Conservation (phyloP, 2,888 invertebrate genomes). For the Bursaphelenchus okinawaensis region DNA sequence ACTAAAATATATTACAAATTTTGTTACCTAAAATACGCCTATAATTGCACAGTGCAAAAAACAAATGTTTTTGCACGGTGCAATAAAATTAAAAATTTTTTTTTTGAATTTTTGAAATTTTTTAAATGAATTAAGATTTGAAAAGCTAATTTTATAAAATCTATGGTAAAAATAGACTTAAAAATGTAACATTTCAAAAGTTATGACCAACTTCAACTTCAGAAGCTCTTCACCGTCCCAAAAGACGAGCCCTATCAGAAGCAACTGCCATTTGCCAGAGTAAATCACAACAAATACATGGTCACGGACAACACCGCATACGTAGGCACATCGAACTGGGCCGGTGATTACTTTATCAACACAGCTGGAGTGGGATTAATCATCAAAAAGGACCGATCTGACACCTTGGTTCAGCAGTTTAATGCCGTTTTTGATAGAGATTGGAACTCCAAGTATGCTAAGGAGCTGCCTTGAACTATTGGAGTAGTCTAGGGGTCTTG, state of each 20-base stretch:
- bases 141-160: no score
- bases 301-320: slow-evolving; percentile 87
- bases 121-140: no score
- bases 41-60: no score
- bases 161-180: no score
- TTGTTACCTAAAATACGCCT: no score
- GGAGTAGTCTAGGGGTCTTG: no score
- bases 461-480: not conserved
- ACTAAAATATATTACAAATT: no score
- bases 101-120: no score
- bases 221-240: slow-evolving; percentile 30
- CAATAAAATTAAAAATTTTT: no score
- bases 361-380: slow-evolving; percentile 72
- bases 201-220: no score
- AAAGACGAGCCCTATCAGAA: slow-evolving; percentile 9
- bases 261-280: slow-evolving; percentile 65
- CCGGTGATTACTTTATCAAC: slow-evolving; percentile 84
- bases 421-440: slow-evolving; percentile 43
- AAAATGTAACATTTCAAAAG: no score
- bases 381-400: slow-evolving; percentile 3
- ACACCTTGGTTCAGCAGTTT: slow-evolving; percentile 23
- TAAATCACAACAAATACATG: slow-evolving; percentile 96
- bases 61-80: no score
- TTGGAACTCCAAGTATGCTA: slow-evolving; percentile 41
- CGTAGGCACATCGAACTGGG: slow-evolving; percentile 90